Evolutionary conservation across 2,888 invertebrate species (phyloP).

Genomic region (Baccha elongata): DNA sequence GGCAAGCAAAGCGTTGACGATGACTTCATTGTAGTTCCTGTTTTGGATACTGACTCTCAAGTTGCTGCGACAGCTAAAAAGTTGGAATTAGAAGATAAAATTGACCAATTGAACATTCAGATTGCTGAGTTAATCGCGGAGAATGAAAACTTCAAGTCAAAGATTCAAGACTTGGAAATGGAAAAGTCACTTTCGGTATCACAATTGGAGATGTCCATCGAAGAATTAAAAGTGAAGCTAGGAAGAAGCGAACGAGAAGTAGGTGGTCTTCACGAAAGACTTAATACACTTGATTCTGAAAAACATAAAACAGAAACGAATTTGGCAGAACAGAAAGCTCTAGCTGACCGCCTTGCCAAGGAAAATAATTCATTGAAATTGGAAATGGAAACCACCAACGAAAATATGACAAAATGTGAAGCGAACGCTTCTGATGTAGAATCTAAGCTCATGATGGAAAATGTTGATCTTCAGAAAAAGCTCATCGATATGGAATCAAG

Average conservation of each 20-base stretch:
- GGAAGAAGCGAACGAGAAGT: conserved; percentile 74
- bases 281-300: conserved; percentile 73
- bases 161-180: conserved; percentile 78
- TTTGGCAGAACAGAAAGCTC: conserved; percentile 26
- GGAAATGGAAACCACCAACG: conserved; percentile 78
- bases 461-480: conserved; percentile 76
- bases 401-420: conserved; percentile 71
- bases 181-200: conserved; percentile 78
- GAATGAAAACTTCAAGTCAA: conserved; percentile 76
- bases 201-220: conserved; percentile 77
- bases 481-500: conserved; percentile 80
- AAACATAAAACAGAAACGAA: conserved; percentile 51
- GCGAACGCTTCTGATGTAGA: conserved; percentile 75
- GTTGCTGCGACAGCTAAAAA: conserved; percentile 76
- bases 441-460: conserved; percentile 75
- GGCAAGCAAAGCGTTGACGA: conserved; percentile 79
- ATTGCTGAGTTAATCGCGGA: conserved; percentile 77
- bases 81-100: conserved; percentile 79
- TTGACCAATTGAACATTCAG: conserved; percentile 78
- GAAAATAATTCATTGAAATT: conserved; percentile 79
- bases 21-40: conserved; percentile 80
- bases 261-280: conserved; percentile 66
- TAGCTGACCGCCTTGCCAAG: conserved; percentile 75
- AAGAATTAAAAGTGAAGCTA: conserved; percentile 74
- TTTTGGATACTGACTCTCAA: conserved; percentile 76